Evolutionary conservation across 1,140 invertebrate genomes (phyloP).

Genomic region (Drosophila bipectinata): DNA sequence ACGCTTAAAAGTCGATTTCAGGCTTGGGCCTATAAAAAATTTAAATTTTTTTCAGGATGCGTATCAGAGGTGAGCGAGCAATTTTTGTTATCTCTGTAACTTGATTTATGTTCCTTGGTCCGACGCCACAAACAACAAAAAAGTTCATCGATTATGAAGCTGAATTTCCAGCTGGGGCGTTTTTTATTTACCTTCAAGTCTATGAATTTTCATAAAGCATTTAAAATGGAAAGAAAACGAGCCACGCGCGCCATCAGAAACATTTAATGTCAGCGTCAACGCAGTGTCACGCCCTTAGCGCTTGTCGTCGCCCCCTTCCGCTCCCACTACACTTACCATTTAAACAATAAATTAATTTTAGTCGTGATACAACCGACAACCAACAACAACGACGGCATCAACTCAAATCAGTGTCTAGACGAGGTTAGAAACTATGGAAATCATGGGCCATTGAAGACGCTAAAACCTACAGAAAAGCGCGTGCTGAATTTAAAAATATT

Average conservation of each 20-base stretch:
- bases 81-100: slow-evolving; percentile 64
- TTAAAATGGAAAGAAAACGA: slow-evolving; percentile 37
- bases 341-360: slow-evolving; percentile 78
- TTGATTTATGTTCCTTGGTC: slow-evolving; percentile 62
- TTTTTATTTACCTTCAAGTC: slow-evolving; percentile 29
- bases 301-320: neutral
- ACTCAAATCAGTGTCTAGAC: slow-evolving; percentile 78
- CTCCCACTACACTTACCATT: slow-evolving; percentile 14
- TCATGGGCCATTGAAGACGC: neutral
- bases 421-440: slow-evolving; percentile 34
- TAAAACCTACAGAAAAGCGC: slow-evolving; percentile 45
- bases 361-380: slow-evolving; percentile 8
- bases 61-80: slow-evolving; percentile 50
- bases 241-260: slow-evolving; percentile 67
- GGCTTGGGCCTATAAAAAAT: slow-evolving; percentile 12
- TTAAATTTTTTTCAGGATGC: slow-evolving; percentile 27
- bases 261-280: slow-evolving; percentile 70
- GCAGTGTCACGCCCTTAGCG: slow-evolving; percentile 54
- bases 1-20: slow-evolving; percentile 42
- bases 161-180: neutral
- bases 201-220: slow-evolving; percentile 53
- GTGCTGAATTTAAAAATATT: slow-evolving; percentile 69
- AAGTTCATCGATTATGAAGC: slow-evolving; percentile 44
- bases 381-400: slow-evolving; percentile 38
- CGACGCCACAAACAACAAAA: slow-evolving; percentile 29